Evolutionary conservation across 2,888 invertebrate species (phyloP), one percentile per base, ranked within the genome.

Genomic region (Pristionchus mayeri): DNA sequence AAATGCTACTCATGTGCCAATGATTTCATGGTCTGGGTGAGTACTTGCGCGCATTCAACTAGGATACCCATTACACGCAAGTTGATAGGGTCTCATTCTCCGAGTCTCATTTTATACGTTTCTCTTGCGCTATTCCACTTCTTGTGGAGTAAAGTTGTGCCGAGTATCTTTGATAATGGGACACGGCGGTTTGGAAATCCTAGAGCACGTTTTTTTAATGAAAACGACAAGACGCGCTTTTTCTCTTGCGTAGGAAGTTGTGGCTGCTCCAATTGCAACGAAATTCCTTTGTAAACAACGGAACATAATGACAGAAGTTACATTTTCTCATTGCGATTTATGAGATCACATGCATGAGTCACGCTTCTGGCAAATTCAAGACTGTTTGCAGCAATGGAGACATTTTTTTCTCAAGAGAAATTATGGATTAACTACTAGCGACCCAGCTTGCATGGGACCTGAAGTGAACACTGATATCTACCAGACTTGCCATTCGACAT

Each of bases 21-120:
- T 86, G 91, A 91, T 82, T 91, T 91, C 82, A 87, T 91, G 76
- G 91, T 91, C 85, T 91, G 91, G 91, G 91, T 91, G 71, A 86
- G 90, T 86, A 13, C 6, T 37, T 63, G 11, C 11, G 24, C 21
- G 21, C 57, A 57, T 57, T 57, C 57, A 81, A n/a, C 37, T 79
- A 27, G 27, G 21, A 30, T 16, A 13, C 13, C 67, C n/a, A n/a
- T n/a, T n/a, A n/a, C n/a, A n/a, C n/a, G n/a, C n/a, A n/a, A n/a
- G n/a, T n/a, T n/a, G n/a, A n/a, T n/a, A n/a, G n/a, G n/a, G n/a
- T n/a, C n/a, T n/a, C n/a, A n/a, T n/a, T n/a, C n/a, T n/a, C n/a
- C n/a, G n/a, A n/a, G n/a, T n/a, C n/a, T n/a, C n/a, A n/a, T n/a
- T n/a, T n/a, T n/a, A n/a, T n/a, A n/a, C n/a, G n/a, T n/a, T n/a